phyloP scores from a whole-genome alignment of 2,888 invertebrate species.

The Campopleginae sp. region DNA sequence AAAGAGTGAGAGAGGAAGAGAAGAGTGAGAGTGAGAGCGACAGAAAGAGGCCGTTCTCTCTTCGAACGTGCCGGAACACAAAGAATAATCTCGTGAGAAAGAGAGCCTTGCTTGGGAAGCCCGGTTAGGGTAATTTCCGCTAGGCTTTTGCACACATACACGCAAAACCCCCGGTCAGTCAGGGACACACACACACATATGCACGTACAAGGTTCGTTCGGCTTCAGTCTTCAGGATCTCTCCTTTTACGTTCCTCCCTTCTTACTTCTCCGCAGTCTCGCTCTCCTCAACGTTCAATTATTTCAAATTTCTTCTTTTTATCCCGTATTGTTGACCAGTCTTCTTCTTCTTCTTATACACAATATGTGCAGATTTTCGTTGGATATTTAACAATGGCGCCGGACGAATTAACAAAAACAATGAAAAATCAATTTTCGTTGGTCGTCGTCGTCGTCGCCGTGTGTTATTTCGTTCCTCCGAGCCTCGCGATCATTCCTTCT shows the following conservation, averaged over 20 bases:
- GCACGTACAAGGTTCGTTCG: conserved; percentile 52
- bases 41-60: conserved; percentile 11
- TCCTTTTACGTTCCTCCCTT: conserved; percentile 37
- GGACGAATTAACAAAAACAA: conserved; percentile 9
- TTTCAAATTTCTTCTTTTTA: background rate
- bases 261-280: conserved; percentile 23
- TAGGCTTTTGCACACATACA: conserved; percentile 35
- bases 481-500: conserved; percentile 2
- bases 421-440: conserved; percentile 26
- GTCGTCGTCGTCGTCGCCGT: conserved; percentile 36
- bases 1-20: background rate
- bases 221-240: conserved; percentile 59
- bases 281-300: conserved; percentile 1
- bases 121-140: conserved; percentile 58
- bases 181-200: conserved; percentile 1
- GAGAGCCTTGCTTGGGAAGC: conserved; percentile 42
- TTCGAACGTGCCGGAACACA: conserved; percentile 49
- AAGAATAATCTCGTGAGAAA: conserved; percentile 58
- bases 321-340: background rate
- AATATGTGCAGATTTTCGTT: background rate
- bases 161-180: conserved; percentile 17
- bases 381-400: background rate
- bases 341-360: background rate
- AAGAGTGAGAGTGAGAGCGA: background rate
- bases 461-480: background rate